Evolutionary conservation across 1,140 invertebrate species (phyloP).

Genomic region (Brachionus calyciflorus): DNA sequence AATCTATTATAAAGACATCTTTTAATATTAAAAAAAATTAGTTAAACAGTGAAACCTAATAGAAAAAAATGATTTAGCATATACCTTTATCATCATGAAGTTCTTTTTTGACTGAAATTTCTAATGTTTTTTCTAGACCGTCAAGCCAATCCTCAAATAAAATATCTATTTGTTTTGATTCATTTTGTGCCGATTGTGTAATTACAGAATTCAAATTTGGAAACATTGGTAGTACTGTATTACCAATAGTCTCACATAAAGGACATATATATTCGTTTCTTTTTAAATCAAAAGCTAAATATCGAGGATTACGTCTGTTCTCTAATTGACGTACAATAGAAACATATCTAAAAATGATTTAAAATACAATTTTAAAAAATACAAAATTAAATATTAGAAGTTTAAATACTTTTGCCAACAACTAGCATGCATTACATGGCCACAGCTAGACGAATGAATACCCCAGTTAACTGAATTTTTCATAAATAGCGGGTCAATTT

Average conservation of each 20-base stretch:
- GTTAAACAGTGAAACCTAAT: too few species aligned
- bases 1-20: slow-evolving; percentile 54
- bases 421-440: slow-evolving; percentile 90
- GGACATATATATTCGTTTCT: slow-evolving; percentile 93
- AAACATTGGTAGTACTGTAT: slow-evolving; percentile 83
- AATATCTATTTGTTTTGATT: slow-evolving; percentile 52
- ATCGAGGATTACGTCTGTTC: slow-evolving; percentile 75
- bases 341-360: slow-evolving; percentile 3
- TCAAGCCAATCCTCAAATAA: slow-evolving; percentile 70
- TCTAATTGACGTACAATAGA: slow-evolving; percentile 56
- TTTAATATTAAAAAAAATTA: too few species aligned
- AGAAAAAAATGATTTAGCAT: not conserved
- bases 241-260: slow-evolving; percentile 89
- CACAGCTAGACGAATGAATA: slow-evolving; percentile 85
- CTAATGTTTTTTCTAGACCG: slow-evolving; percentile 63
- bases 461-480: slow-evolving; percentile 72
- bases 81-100: slow-evolving; percentile 50
- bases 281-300: slow-evolving; percentile 80
- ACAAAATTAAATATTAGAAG: not conserved
- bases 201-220: slow-evolving; percentile 63
- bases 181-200: slow-evolving; percentile 48
- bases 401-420: slow-evolving; percentile 88
- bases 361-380: not conserved
- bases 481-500: slow-evolving; percentile 66
- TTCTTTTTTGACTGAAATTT: slow-evolving; percentile 53